Percentiles rank a stretch among this genome's conserved stretches.
Conservation (phyloP, 1,140 invertebrate species). For the Zelostemma sp. region DNA sequence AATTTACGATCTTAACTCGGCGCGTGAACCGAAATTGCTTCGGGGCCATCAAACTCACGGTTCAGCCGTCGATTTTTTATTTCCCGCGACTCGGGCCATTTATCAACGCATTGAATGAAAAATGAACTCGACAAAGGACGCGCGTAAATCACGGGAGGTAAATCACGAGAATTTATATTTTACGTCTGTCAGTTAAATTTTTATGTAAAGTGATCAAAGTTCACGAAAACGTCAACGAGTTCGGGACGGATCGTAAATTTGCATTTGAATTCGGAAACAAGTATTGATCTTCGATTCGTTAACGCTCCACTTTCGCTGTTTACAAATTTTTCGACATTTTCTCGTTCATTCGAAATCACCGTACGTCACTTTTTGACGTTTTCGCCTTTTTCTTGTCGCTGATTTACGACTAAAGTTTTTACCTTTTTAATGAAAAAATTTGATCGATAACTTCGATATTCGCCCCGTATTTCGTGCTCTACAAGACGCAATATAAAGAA, state of each 20-base stretch:
- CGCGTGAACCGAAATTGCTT: neutral
- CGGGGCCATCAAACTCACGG: conserved; percentile 5
- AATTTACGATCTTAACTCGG: conserved; percentile 6
- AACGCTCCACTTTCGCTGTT: neutral
- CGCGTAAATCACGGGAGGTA: conserved; percentile 18
- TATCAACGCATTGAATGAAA: too few relatives aligned
- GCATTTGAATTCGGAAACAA: conserved; percentile 11
- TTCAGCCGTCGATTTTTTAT: conserved; percentile 9
- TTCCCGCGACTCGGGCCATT: conserved; percentile 21
- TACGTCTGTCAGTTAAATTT: conserved; percentile 32
- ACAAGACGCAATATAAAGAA: too few relatives aligned
- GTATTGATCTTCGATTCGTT: conserved; percentile 32
- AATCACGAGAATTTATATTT: conserved; percentile 37
- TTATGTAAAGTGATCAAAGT: conserved; percentile 31
- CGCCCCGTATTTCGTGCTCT: too few relatives aligned
- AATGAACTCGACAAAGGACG: conserved; percentile 17
- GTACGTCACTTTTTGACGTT: too few relatives aligned
- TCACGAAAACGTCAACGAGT: conserved; percentile 26
- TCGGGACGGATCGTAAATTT: conserved; percentile 31
- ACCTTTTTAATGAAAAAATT: too few relatives aligned
- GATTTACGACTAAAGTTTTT: too few relatives aligned
- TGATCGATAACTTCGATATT: too few relatives aligned
- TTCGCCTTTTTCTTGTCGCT: too few relatives aligned
- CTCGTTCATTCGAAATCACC: too few relatives aligned
- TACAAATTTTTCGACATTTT: too few relatives aligned